Conservation (phyloP, 2,113 vertebrate genomes). For the Oryzias woworae region DNA sequence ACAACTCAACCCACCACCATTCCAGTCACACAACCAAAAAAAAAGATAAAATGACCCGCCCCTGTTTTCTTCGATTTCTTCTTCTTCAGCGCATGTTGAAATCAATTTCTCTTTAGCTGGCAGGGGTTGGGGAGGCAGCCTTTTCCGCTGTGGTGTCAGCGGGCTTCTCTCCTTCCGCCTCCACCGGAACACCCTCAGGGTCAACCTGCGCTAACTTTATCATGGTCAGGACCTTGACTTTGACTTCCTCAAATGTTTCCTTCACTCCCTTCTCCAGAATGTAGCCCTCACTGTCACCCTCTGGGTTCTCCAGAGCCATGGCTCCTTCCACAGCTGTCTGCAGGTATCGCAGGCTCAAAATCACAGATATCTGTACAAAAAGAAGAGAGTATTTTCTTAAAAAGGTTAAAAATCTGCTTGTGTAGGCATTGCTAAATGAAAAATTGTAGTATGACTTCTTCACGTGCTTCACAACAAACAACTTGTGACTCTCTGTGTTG, state of each 20-base stretch:
- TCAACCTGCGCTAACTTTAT: conserved; percentile 68
- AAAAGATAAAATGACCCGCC: conserved; percentile 19
- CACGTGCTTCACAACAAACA: not conserved
- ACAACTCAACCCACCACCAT: conserved; percentile 36
- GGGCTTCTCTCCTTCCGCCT: conserved; percentile 17
- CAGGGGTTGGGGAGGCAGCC: conserved; percentile 44
- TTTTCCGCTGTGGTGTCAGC: conserved; percentile 52
- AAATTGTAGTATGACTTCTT: not conserved
- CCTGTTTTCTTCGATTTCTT: conserved; percentile 13
- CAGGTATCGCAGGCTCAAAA: conserved; percentile 82
- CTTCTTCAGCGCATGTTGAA: conserved; percentile 17
- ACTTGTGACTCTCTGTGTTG: not conserved
- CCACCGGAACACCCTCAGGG: conserved; percentile 39
- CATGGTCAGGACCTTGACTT: conserved; percentile 44
- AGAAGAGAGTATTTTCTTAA: conserved; percentile 6
- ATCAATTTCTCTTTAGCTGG: conserved; percentile 55
- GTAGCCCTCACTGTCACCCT: conserved; percentile 81
- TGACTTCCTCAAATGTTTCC: conserved; percentile 74
- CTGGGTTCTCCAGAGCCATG: conserved; percentile 72
- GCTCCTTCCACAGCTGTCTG: conserved; percentile 83
- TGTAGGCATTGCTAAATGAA: not conserved
- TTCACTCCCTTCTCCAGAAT: conserved; percentile 81
- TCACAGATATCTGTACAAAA: conserved; percentile 71
- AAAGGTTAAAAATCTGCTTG: conserved; percentile 5
- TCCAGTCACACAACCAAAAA: conserved; percentile 42